Evolutionary conservation across 2,113 vertebrate species (phyloP), one percentile per base, ranked within the genome.

Genomic region (Stomatorhinus ivindoensis): DNA sequence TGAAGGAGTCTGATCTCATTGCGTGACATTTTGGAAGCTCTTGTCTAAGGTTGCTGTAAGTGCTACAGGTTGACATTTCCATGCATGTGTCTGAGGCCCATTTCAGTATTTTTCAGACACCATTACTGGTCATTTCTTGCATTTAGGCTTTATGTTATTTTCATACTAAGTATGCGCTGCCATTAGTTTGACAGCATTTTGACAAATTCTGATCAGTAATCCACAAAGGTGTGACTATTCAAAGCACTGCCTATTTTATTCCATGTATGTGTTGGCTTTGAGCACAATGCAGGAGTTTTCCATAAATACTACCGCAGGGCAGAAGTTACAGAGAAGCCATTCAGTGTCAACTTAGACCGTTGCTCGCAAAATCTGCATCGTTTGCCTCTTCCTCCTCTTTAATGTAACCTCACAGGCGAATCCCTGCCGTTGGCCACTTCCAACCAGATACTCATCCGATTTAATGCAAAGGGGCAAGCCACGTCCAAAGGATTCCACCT

Each of bases 401-500:
- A 73, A 21, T 88, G 10, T 84, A 8, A 86, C 85, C 91, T 91
- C 61, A 61, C 91, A 99, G 98, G 98, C 88, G 98, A 99, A 95
- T 99, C 98, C 0, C 93, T 99, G 89, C 98, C 98, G 0, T 91
- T 99, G 91, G 98, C 98, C 87, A 98, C 98, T 80, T 97, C 98
- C 95, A 99, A 99, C 95, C 97, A 99, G 95, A 96, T 99, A 92
- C 96, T 99, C 87, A 97, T 99, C 92, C 97, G 97, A 89, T 99
- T 99, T 90, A 98, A 95, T 90, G 97, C 98, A 92, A 99, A 98
- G 95, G 97, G 98, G 86, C 97, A 97, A 21, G 96, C 96, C 17
- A 97, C 96, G 89, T 98, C 97, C 89, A 97, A 94, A 94, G 98
- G 98, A n/a, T 99, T 99, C 93, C 98, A 99, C 93, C 97, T 99